Base-by-base conservation (phyloP, 2,113 vertebrate genomes). In the Suricata suricatta region DNA sequence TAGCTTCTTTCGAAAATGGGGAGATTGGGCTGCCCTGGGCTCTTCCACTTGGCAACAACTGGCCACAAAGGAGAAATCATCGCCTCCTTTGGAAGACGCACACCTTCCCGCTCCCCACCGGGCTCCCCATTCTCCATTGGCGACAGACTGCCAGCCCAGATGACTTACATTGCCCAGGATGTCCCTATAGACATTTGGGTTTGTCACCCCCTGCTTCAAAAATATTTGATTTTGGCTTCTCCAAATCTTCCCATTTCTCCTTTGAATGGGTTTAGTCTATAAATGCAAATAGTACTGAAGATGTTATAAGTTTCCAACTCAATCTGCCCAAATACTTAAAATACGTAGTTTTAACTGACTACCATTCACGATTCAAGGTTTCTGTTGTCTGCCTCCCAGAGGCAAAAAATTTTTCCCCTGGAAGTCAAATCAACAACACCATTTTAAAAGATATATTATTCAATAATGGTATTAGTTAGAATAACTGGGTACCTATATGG, bases 141-240 rank as follows among this genome's bases (percentile, higher is more conserved):
- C 21, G 21, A 2, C 15, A 7, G 1, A 8, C 25, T 1, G 1
- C 1, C 16, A 2, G 7, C 7, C 38, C 21, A 5, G 23, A 35
- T 4, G 21, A 60, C 5, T 23, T 3, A 7, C 1, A 3, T 27
- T 16, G 4, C 33, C 72, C n/a, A 14, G 17, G 4, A 11, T 7
- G 0, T 77, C 57, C 81, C 21, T 63, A 6, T 29, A 29, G 5
- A 27, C 8, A 21, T 14, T 7, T 4, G 29, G n/a, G 11, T 38
- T 68, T 80, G 71, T 69, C 44, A 16, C 29, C 17, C 13, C 25
- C 13, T 6, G 25, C 52, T 35, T 33, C 33, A 74, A 44, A 93
- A 64, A 2, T 52, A 38, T 57, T 72, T 63, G 5, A 81, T 44
- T 93, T 72, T 29, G 50, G 31, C 54, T 25, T 52, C 29, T 23